Evolutionary conservation across 2,888 invertebrate genomes (phyloP).

Genomic region (Keiferia lycopersicella): DNA sequence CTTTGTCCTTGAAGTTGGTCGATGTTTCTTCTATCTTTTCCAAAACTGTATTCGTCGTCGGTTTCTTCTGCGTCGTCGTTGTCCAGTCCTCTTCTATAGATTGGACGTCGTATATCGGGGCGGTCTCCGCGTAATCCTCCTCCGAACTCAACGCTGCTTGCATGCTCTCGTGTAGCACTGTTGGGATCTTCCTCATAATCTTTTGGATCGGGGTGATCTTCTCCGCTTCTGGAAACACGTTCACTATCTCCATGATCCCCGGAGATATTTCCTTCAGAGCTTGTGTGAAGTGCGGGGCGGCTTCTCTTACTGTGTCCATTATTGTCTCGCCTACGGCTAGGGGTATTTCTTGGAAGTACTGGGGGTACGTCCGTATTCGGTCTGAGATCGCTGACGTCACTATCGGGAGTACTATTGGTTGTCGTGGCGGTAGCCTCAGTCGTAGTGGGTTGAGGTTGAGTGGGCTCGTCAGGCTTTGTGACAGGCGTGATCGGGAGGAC

Average conservation of each 20-base stretch:
- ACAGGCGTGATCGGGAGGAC: slow-evolving; percentile 46
- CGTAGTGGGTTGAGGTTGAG: slow-evolving; percentile 50
- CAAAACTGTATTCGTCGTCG: background rate
- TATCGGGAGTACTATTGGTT: slow-evolving; percentile 65
- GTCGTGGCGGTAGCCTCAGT: slow-evolving; percentile 59
- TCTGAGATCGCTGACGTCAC: slow-evolving; percentile 71
- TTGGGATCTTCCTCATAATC: slow-evolving; percentile 66
- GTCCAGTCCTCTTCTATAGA: slow-evolving; percentile 35
- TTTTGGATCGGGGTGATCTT: slow-evolving; percentile 58
- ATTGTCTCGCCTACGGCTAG: slow-evolving; percentile 72
- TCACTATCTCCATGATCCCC: slow-evolving; percentile 72
- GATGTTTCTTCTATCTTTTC: slow-evolving; percentile 10
- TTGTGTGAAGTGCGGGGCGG: slow-evolving; percentile 71
- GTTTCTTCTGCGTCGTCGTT: background rate
- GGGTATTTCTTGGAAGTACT: slow-evolving; percentile 76
- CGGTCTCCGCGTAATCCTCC: slow-evolving; percentile 49
- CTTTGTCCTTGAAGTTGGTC: slow-evolving; percentile 35
- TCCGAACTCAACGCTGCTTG: slow-evolving; percentile 59
- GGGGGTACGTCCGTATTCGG: slow-evolving; percentile 72
- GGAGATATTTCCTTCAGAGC: slow-evolving; percentile 73
- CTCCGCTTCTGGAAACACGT: slow-evolving; percentile 63
- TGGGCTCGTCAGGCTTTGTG: slow-evolving; percentile 34
- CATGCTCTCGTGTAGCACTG: slow-evolving; percentile 68
- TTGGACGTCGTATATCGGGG: slow-evolving; percentile 47
- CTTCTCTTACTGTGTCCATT: slow-evolving; percentile 71